Percentiles rank a stretch among this genome's conserved stretches.
Conservation (phyloP, 2,797 vertebrate genomes). For the Cheirogaleus major region DNA sequence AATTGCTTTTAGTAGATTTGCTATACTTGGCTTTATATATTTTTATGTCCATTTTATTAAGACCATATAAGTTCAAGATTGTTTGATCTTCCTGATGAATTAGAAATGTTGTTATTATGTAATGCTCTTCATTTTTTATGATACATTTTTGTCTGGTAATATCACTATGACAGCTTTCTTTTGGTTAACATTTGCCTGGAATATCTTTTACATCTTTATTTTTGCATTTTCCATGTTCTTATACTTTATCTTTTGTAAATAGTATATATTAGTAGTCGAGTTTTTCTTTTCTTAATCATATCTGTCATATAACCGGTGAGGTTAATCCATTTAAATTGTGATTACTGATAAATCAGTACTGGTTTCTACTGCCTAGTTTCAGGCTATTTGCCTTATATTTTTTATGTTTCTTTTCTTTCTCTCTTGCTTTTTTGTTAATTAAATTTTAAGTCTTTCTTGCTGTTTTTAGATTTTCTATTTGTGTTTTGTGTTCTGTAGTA, state of each 20-base stretch:
- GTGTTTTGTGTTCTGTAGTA: neutral
- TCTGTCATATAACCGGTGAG: neutral
- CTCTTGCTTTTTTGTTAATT: neutral
- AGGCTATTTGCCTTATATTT: neutral
- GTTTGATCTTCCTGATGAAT: neutral
- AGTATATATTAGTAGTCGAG: neutral
- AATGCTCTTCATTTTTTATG: neutral
- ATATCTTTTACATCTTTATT: neutral
- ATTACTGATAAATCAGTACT: neutral
- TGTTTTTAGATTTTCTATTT: neutral
- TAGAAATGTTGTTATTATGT: neutral
- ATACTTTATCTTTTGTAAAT: neutral
- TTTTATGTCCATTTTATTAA: neutral
- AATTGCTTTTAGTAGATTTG: neutral
- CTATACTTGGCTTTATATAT: neutral
- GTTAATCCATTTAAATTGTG: neutral
- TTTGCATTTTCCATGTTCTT: neutral
- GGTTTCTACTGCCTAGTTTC: neutral
- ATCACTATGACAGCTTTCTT: neutral
- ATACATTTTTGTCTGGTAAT: neutral
- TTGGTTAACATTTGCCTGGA: neutral
- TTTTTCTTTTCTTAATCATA: neutral
- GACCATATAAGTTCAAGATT: neutral
- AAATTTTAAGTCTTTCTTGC: neutral
- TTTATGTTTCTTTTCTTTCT: neutral